Base-by-base conservation (phyloP, 2,888 invertebrate genomes). In the Drosophila macrothrix region DNA sequence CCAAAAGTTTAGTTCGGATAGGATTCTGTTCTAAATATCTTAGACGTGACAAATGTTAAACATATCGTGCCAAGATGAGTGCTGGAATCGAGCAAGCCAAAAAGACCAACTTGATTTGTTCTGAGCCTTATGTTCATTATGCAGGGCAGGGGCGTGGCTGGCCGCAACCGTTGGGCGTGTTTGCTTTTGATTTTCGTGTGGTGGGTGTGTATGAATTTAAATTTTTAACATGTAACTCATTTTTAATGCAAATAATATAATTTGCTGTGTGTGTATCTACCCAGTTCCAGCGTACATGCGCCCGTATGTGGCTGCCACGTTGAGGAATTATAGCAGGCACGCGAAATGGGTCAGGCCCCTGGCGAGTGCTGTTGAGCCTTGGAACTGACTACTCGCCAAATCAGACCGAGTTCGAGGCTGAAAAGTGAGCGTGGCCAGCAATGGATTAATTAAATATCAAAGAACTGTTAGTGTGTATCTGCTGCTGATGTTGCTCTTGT, bases 191-290 rank as follows among this genome's bases (percentile, higher is more conserved):
- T 64, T 75, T 58, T 66, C 71, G 68, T 61, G 56, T 46, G 56
- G 88, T 87, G 84, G 87, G 90, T 87, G 87, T 90, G 90, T 78
- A 78, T 74, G 75, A 82, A 84, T 90, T 83, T 80, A 90, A 90
- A 85, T 83, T 84, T 87, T 88, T 73, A 84, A 84, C 85, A 83
- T 88, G 90, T 85, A 84, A 84, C 90, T 90, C 85, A 88, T 90
- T 85, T 88, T 86, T 83, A 90, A 90, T 80, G 87, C 90, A 88
- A 88, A 87, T 81, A 90, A 90, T 84, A 90, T 79, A 80, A 79
- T 73, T 63, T 75, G 68, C 58, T 62, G 25, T 31, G 33, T 46
- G 22, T 25, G 25, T 46, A 7, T 46, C 22, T 46, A 46, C 46
- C 16, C 64, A 54, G 61, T 52, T 52, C 56, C n/a, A 46, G 61